Percentiles rank a stretch among this genome's conserved stretches.
phyloP scores from a whole-genome alignment of 2,113 vertebrate species.

The Sebastes fasciatus region DNA sequence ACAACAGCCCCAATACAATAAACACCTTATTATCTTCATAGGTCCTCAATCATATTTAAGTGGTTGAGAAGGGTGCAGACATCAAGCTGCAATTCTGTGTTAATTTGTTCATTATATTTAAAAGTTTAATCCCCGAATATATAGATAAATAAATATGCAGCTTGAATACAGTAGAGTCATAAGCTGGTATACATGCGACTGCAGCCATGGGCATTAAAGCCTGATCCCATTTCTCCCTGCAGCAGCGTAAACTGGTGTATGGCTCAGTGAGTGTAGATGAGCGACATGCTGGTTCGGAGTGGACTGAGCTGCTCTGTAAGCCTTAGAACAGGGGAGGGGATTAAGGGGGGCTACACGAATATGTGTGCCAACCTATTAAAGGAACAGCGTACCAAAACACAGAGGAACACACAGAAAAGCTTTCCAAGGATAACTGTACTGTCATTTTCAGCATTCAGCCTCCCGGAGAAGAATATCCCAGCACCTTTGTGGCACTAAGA shows the following conservation, averaged over 20 bases:
- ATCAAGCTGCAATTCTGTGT: too few relatives aligned
- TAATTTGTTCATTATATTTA: neutral
- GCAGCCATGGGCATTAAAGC: neutral
- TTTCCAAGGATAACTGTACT: conserved; percentile 19
- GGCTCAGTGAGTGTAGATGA: conserved; percentile 39
- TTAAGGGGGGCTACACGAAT: conserved; percentile 43
- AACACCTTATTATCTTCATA: neutral
- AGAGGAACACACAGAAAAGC: conserved; percentile 16
- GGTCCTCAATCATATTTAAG: too few relatives aligned
- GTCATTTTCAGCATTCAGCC: neutral
- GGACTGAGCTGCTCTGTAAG: conserved; percentile 63
- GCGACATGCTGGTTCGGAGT: conserved; percentile 43
- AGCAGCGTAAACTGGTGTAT: conserved; percentile 37
- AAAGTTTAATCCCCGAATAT: neutral
- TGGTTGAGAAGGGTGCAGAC: neutral
- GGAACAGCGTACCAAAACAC: conserved; percentile 57
- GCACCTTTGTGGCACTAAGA: neutral
- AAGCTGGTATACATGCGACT: neutral
- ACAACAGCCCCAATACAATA: neutral
- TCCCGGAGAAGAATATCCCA: neutral
- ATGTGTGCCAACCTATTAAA: conserved; percentile 79
- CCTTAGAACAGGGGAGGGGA: conserved; percentile 45
- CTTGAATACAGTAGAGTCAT: neutral
- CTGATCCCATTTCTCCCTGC: conserved; percentile 7
- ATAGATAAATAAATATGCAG: neutral